Base-by-base conservation (phyloP, 1,140 invertebrate species). In the Philotrypesis tridentata region DNA sequence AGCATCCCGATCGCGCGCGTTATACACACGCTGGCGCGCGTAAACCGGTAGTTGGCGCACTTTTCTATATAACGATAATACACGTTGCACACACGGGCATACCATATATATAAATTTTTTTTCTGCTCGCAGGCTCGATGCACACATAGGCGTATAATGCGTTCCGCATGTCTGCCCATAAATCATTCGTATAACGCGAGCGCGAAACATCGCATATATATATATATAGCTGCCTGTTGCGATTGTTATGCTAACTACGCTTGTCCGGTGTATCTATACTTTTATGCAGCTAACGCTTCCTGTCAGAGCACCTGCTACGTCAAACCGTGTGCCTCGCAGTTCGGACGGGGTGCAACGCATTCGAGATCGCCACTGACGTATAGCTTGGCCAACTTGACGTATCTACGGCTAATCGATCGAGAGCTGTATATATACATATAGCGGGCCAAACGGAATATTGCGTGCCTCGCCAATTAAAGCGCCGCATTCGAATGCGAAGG, bases 231-330 rank as follows among this genome's bases (percentile, higher is more conserved):
- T 40, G 29, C 61, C 29, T 12, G n/a, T 74, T 43, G 27, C 71
- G 71, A 82, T 78, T 82, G 29, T 82, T 82, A 72, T 78, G 68
- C 74, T 73, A 82, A 82, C 67, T 65, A 60, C 29, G 55, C 6
- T 48, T 37, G 21, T 72, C 37, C 17, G 43, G 55, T 48, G 68
- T 65, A 71, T 76, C 29, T 75, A 68, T 71, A 77, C 43, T 81
- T 81, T 77, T 63, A 77, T 71, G 65, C 55, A 63, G 7, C 8
- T 43, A 37, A 14, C 29, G 23, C 61, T 77, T 77, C 74, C 74
- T 65, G 68, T 31, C 21, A n/a, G 60, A 65, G 8, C 77, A 79
- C 67, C 68, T 79, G 68, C 68, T 25, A 40, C 33, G 43, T 67
- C 63, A 48, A 73, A 73, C 48, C 12, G 40, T 43, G 29, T 27